Evolutionary conservation across 2,113 vertebrate species (phyloP).

Genomic region (Formicarius rufipectus): DNA sequence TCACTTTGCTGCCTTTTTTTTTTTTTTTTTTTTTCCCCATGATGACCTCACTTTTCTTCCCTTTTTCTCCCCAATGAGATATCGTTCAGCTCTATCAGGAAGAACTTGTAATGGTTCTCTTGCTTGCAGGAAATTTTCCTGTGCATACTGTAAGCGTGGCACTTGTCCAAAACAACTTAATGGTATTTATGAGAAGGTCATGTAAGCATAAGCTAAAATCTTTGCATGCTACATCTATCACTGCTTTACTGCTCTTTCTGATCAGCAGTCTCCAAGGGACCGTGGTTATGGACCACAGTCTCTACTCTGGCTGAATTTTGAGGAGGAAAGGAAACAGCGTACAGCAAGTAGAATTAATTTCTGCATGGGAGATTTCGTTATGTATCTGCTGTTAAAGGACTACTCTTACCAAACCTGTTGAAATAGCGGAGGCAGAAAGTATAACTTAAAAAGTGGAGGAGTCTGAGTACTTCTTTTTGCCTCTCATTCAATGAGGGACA

Average conservation of each 20-base stretch:
- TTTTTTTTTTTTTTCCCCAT: neutral
- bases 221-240: slow-evolving; percentile 15
- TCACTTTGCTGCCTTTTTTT: neutral
- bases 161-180: slow-evolving; percentile 28
- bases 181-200: slow-evolving; percentile 65
- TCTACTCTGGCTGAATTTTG: slow-evolving; percentile 31
- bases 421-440: neutral
- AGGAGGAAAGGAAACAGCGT: neutral
- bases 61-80: slow-evolving; percentile 23
- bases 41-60: slow-evolving; percentile 45
- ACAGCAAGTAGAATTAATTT: neutral
- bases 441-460: neutral
- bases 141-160: neutral
- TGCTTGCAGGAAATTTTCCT: slow-evolving; percentile 47
- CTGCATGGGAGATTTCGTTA: neutral
- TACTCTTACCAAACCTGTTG: neutral
- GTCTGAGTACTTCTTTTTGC: neutral
- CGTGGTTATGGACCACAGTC: slow-evolving; percentile 3
- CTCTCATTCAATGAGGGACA: neutral
- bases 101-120: slow-evolving; percentile 42
- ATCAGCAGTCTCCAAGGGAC: slow-evolving; percentile 9
- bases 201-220: slow-evolving; percentile 26
- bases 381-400: neutral
- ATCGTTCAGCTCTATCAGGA: slow-evolving; percentile 29
- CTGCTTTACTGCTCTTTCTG: slow-evolving; percentile 38